A percentile compares a stretch with the other conserved stretches of the same genome.
Evolutionary conservation across 2,888 invertebrate genomes (phyloP).

Genomic region (Drosophila dives): DNA sequence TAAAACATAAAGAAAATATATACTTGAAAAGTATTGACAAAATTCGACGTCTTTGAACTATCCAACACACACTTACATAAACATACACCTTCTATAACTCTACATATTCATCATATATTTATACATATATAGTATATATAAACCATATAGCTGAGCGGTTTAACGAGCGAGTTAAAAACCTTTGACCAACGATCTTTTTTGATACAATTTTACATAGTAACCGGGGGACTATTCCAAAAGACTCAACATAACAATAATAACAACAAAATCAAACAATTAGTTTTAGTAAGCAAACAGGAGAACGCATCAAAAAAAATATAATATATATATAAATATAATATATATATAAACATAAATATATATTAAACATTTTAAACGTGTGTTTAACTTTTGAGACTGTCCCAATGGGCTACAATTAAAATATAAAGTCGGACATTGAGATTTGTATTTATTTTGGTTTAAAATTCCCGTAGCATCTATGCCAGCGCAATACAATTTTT

Average conservation of each 20-base stretch:
- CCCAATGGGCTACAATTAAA: slow-evolving; percentile 51
- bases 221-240: slow-evolving; percentile 30
- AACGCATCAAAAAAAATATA: slow-evolving; percentile 40
- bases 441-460: slow-evolving; percentile 37
- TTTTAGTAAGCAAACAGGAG: slow-evolving; percentile 37
- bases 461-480: slow-evolving; percentile 22
- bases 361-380: slow-evolving; percentile 21
- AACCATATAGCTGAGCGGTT: slow-evolving; percentile 49
- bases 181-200: slow-evolving; percentile 62
- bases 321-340: not conserved
- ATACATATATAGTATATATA: slow-evolving; percentile 17
- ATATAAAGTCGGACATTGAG: slow-evolving; percentile 24
- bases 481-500: slow-evolving; percentile 48
- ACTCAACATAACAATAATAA: slow-evolving; percentile 13
- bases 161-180: slow-evolving; percentile 29
- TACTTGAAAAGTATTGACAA: slow-evolving; percentile 75
- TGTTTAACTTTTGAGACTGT: slow-evolving; percentile 67
- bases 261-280: slow-evolving; percentile 43
- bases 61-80: slow-evolving; percentile 16
- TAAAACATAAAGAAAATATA: slow-evolving; percentile 67
- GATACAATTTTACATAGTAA: slow-evolving; percentile 60
- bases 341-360: not conserved
- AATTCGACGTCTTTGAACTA: slow-evolving; percentile 65
- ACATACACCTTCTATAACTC: slow-evolving; percentile 17
- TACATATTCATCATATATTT: slow-evolving; percentile 30